Base-by-base conservation (phyloP, 2,113 vertebrate species). In the Manacus vitellinus region DNA sequence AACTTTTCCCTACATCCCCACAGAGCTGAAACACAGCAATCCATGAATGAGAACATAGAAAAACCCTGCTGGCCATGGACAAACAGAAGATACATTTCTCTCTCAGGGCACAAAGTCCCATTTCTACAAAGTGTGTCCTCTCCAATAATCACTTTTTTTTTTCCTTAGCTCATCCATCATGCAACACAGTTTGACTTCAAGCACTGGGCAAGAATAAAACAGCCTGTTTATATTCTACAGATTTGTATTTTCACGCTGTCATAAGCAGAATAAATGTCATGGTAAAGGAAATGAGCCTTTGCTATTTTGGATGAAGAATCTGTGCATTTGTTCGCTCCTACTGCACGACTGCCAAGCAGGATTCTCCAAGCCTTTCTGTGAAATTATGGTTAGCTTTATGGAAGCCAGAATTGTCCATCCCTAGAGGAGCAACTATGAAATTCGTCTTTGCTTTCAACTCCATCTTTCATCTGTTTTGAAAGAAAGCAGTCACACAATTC, bases 291-390 rank as follows among this genome's bases (percentile, higher is more conserved):
- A 80, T 12, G 6, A 80, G 8, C 27, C 24, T 85, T 10, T 67
- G 49, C 17, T 90, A 25, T 72, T 86, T 90, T 66, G 41, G 44
- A 31, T 63, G 33, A 88, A 88, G 52, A 88, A 56, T 76, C 91
- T 71, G 35, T 70, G 41, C 22, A 8, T 92, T 94, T 78, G 17
- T 83, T 92, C 80, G 17, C 19, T 94, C 75, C 59, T 25, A 13
- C 10, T 85, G 49, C 94, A 86, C 4, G 9, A 89, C 55, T 93
- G 86, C 81, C 91, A 89, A 88, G 81, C 15, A 77, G 65, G 73
- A 78, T 94, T 93, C 80, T 93, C 87, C 4, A 19, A 68, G 41
- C 27, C 76, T 35, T 93, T 92, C 82, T 94, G 41, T 84, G 81
- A 85, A 92, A 92, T 94, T 94, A 61, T 73, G 47, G 44, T 52